Percentiles rank a stretch among this genome's conserved stretches.
Conservation (phyloP, 2,113 vertebrate species). For the Cololabis saira region DNA sequence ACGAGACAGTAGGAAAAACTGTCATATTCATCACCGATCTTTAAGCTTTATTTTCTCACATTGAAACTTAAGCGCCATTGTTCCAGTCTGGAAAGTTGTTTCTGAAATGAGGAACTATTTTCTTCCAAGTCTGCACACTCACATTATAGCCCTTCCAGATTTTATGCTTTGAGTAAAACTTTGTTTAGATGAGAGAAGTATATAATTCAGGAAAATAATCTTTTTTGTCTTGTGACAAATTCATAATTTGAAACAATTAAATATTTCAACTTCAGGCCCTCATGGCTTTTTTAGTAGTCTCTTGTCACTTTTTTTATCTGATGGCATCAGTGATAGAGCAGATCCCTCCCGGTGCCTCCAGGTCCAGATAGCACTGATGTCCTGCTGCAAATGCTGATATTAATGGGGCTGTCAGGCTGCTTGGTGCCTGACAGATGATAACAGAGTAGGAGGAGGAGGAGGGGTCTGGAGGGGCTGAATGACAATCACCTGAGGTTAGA, state of each 20-base stretch:
- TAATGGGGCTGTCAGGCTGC: constrained; percentile 56
- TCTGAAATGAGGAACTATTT: too few species aligned
- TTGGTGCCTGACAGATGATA: constrained; percentile 72
- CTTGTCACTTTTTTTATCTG: constrained; percentile 71
- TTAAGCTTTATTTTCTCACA: too few species aligned
- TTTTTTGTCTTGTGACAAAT: too few species aligned
- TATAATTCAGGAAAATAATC: too few species aligned
- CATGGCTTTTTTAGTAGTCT: constrained; percentile 3
- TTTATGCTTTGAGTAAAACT: too few species aligned
- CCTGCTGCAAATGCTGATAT: constrained; percentile 74
- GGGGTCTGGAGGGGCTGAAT: constrained; percentile 39
- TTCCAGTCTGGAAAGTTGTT: too few species aligned
- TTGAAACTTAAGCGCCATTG: too few species aligned
- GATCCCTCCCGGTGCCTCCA: constrained; percentile 46
- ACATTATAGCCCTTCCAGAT: too few species aligned
- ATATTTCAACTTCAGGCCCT: background rate
- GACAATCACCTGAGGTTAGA: constrained; percentile 51
- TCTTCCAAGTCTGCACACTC: too few species aligned
- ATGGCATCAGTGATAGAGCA: constrained; percentile 73
- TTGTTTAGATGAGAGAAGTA: too few species aligned
- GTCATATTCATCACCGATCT: too few species aligned
- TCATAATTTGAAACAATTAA: background rate
- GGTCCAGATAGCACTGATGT: constrained; percentile 76
- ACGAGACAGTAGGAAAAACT: too few species aligned
- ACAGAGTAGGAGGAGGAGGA: constrained; percentile 54